Conservation (phyloP, 2,113 vertebrate genomes). For the Malaclemys terrapin region DNA sequence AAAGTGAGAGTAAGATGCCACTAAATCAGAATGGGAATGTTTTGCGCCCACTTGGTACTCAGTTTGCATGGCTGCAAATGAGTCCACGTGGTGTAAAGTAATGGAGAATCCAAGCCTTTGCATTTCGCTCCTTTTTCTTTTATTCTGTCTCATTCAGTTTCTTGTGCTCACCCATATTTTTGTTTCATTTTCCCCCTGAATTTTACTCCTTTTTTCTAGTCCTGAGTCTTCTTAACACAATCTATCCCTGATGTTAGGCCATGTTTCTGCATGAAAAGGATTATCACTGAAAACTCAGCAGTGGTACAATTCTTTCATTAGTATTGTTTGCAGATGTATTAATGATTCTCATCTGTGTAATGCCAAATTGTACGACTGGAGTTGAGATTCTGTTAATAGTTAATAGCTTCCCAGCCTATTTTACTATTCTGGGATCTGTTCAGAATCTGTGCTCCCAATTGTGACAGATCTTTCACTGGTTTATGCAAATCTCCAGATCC, state of each 20-base stretch:
- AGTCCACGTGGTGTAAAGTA: neutral
- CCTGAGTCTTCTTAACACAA: neutral
- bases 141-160: neutral
- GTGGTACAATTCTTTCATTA: neutral
- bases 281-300: neutral
- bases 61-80: neutral
- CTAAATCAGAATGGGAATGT: neutral
- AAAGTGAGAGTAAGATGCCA: neutral
- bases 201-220: neutral
- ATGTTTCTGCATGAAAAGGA: neutral
- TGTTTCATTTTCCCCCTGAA: neutral
- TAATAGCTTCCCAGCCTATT: neutral
- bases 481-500: neutral
- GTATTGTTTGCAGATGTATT: neutral
- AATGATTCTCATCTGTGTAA: neutral
- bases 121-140: neutral
- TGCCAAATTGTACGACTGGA: neutral
- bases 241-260: neutral
- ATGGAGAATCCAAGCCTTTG: rapidly evolving
- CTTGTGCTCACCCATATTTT: neutral
- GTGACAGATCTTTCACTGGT: neutral
- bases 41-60: neutral
- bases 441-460: rapidly evolving
- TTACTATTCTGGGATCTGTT: neutral
- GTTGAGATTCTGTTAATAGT: neutral